Evolutionary conservation across 2,888 invertebrate species (phyloP).

Genomic region (Dioctria rufipes): DNA sequence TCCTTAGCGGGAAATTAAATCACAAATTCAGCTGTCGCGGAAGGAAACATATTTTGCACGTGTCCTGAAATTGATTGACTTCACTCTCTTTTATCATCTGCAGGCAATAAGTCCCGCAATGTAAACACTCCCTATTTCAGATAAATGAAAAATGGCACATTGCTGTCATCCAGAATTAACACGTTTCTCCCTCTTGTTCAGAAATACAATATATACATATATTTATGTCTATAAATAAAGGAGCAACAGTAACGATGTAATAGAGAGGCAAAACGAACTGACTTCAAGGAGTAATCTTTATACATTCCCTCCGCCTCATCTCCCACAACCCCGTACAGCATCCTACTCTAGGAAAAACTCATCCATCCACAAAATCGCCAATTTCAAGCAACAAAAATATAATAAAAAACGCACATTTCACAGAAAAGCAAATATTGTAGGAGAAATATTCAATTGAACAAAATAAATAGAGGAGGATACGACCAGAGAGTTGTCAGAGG

Average conservation of each 20-base stretch:
- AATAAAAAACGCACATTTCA: slow-evolving; percentile 28
- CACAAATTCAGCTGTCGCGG: slow-evolving; percentile 36
- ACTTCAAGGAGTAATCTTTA: background rate
- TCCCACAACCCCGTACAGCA: background rate
- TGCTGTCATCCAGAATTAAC: slow-evolving; percentile 57
- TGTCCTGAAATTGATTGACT: slow-evolving; percentile 50
- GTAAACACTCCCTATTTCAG: slow-evolving; percentile 29
- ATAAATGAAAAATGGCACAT: slow-evolving; percentile 57
- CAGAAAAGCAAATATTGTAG: slow-evolving; percentile 41
- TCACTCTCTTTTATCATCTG: slow-evolving; percentile 37
- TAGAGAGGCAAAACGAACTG: no score
- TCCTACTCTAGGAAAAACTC: background rate
- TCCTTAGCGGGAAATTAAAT: slow-evolving; percentile 9
- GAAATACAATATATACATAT: background rate
- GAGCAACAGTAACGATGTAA: no score
- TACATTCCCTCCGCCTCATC: background rate
- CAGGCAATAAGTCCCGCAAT: slow-evolving; percentile 42
- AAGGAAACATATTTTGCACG: slow-evolving; percentile 49
- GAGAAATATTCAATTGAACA: slow-evolving; percentile 47
- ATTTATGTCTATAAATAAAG: background rate
- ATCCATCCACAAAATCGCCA: slow-evolving; percentile 45
- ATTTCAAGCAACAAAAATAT: slow-evolving; percentile 16
- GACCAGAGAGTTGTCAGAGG: slow-evolving; percentile 23
- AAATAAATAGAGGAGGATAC: slow-evolving; percentile 31
- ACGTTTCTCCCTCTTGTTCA: slow-evolving; percentile 37